Conservation (phyloP, 2,113 vertebrate genomes). For the Poeciliopsis prolifica region DNA sequence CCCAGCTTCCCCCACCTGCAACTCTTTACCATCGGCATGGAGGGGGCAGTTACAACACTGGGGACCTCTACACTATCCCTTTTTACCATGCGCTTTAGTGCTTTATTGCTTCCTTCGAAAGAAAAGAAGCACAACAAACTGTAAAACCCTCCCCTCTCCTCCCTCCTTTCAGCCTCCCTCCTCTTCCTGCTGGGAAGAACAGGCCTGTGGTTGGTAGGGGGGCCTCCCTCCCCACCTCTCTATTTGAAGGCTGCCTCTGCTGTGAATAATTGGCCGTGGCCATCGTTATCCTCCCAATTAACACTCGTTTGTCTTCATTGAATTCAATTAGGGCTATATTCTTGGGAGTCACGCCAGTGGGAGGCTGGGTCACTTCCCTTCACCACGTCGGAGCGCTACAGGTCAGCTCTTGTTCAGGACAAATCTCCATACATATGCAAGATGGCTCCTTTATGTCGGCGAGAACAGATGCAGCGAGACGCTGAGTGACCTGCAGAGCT, state of each 20-base stretch:
- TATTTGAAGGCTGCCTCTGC: constrained; percentile 44
- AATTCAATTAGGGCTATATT: constrained; percentile 80
- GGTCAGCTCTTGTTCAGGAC: constrained; percentile 39
- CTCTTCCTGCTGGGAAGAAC: constrained; percentile 64
- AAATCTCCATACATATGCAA: constrained; percentile 34
- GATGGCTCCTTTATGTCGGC: not conserved
- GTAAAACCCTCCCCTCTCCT: constrained; percentile 20
- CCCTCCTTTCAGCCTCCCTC: constrained; percentile 20
- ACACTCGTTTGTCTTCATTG: constrained; percentile 75
- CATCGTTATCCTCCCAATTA: constrained; percentile 80
- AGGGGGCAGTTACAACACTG: constrained; percentile 48
- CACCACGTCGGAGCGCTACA: constrained; percentile 45
- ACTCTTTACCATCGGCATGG: constrained; percentile 36
- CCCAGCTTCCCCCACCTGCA: constrained; percentile 3
- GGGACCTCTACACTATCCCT: constrained; percentile 41
- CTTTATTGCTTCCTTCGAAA: constrained; percentile 80
- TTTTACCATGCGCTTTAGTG: constrained; percentile 61
- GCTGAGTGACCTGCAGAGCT: constrained; percentile 21
- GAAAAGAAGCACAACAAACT: constrained; percentile 71
- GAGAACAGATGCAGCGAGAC: constrained; percentile 15
- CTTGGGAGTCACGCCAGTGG: constrained; percentile 51
- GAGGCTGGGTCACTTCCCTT: constrained; percentile 47
- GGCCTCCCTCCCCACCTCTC: constrained; percentile 20
- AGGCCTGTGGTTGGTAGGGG: constrained; percentile 47
- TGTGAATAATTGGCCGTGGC: constrained; percentile 60